Conservation (phyloP, 2,888 invertebrate species). For the Mimumesa dahlbomi region DNA sequence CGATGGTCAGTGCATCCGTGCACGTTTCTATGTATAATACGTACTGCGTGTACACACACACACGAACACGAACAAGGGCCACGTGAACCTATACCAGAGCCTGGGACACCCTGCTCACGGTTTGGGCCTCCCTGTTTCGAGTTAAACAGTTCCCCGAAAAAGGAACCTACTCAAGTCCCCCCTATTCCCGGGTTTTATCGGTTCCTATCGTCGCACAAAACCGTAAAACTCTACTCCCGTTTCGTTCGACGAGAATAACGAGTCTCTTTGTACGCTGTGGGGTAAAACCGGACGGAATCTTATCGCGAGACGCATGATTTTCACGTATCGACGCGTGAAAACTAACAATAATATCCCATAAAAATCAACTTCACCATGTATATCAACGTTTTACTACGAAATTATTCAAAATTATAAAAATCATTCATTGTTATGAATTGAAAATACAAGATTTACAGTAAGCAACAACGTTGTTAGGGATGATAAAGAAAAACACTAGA, state of each 20-base stretch:
- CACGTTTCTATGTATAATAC: neutral
- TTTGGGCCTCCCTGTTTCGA: slow-evolving; percentile 26
- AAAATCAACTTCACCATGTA: too few species aligned
- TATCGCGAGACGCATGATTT: too few species aligned
- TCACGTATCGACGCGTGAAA: too few species aligned
- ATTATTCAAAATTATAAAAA: too few species aligned
- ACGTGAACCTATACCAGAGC: neutral
- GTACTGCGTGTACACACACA: neutral
- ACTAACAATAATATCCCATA: too few species aligned
- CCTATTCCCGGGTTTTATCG: slow-evolving; percentile 44
- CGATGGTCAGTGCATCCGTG: slow-evolving; percentile 20
- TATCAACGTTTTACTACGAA: too few species aligned
- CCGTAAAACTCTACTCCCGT: slow-evolving; percentile 58
- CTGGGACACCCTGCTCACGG: neutral
- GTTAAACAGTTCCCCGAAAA: slow-evolving; percentile 60
- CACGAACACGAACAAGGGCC: neutral
- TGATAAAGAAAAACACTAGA: too few species aligned
- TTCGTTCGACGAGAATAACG: slow-evolving; percentile 57
- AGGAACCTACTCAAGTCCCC: slow-evolving; percentile 41
- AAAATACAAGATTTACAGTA: too few species aligned
- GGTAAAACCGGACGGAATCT: slow-evolving; percentile 17
- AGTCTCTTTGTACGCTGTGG: slow-evolving; percentile 56
- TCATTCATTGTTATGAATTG: too few species aligned
- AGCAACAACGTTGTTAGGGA: too few species aligned
- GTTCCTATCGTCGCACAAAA: slow-evolving; percentile 56